These are phyloP conservation scores for Lophotriccus pileatus DNA, from an alignment of 2,797 vertebrate genomes.

Conservation along the genomic window DNA sequence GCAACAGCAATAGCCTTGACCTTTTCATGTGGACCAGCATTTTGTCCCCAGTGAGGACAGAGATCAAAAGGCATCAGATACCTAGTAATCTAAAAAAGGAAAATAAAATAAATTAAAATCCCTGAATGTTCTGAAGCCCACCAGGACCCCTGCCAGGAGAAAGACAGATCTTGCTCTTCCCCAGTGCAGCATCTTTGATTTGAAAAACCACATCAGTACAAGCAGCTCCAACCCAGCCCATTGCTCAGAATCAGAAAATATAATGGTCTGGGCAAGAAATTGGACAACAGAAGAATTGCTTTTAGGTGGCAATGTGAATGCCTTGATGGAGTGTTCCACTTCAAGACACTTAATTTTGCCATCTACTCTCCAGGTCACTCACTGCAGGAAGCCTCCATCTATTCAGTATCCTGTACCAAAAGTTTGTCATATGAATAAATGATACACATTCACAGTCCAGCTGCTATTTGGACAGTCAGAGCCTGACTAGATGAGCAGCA, in stretches of 20 bases:
- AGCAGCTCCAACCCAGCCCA: not conserved
- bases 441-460: slow-evolving; percentile 22
- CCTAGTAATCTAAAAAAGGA: not conserved
- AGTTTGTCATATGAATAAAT: not conserved
- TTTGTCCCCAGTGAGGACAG: not conserved
- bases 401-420: not conserved
- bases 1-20: not conserved
- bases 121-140: not conserved
- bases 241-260: not conserved
- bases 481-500: slow-evolving; percentile 22
- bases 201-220: not conserved
- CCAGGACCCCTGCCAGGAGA: not conserved
- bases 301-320: not conserved
- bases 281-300: not conserved
- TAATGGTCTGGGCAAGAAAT: not conserved
- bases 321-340: slow-evolving; percentile 17
- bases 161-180: not conserved
- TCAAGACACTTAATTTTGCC: not conserved
- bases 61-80: not conserved
- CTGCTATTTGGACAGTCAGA: slow-evolving; percentile 34
- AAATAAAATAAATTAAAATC: not conserved
- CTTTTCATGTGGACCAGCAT: not conserved
- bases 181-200: not conserved
- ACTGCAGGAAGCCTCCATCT: not conserved
- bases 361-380: not conserved